Base-by-base conservation (phyloP, 2,888 invertebrate genomes). In the Temnothorax unifasciatus region DNA sequence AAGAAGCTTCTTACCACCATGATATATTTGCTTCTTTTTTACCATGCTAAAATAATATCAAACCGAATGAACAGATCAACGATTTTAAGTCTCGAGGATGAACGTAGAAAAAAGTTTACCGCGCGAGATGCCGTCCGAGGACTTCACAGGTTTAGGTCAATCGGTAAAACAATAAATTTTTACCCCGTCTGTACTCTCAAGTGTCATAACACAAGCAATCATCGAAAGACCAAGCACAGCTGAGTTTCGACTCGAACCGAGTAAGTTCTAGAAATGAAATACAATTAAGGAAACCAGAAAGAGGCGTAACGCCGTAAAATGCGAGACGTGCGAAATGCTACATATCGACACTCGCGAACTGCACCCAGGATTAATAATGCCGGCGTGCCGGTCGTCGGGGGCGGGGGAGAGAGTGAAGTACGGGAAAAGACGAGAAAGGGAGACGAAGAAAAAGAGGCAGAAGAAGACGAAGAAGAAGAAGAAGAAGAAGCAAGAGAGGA, bases 201-300 rank as follows among this genome's bases (percentile, higher is more conserved):
- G 4, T 63, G 59, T 50, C 82, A n/a, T 21, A 25, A 34, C 61
- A 61, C 61, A n/a, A 63, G 3, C 15, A 34, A 15, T 29, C n/a
- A 21, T 75, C 47, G 18, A 38, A 25, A 76, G 64, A 41, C 52
- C 52, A 41, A 52, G 8, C 38, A 25, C 52, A 15, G 18, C 34
- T 64, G 34, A 52, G 64, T 61, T 68, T 84, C 44, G 82, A 83
- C 83, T 66, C 50, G 76, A 25, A 21, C 44, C 61, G 76, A 79
- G 81, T 34, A 61, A 87, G 61, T 63, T 50, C 29, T 47, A 79
- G 82, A 82, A 89, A 71, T 64, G 76, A 84, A 85, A 85, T 86
- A 90, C 89, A 88, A 90, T 90, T 88, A 90, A 86, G 86, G 71
- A 87, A 88, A 90, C 77, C 83, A 85, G 88, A 86, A 84, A 89